Conservation (phyloP, 2,888 invertebrate species). For the Byasa hedistus region DNA sequence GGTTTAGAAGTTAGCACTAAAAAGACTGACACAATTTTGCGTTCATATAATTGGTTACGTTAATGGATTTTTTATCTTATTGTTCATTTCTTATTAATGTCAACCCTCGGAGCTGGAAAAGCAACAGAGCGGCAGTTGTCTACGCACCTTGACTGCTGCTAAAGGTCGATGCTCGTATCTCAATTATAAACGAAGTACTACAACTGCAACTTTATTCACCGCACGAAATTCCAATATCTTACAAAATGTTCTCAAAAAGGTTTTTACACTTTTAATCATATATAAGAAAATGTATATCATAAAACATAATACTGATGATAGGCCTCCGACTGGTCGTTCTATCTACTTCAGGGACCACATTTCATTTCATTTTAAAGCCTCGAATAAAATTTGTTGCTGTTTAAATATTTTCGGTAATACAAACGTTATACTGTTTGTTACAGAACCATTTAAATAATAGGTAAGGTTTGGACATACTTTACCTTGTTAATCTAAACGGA, state of each 20-base stretch:
- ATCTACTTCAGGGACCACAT: too few species aligned
- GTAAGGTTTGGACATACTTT: too few species aligned
- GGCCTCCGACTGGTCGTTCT: too few species aligned
- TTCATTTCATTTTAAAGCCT: too few species aligned
- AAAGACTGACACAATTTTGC: neutral
- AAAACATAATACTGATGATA: neutral
- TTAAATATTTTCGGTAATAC: too few species aligned
- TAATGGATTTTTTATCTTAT: neutral
- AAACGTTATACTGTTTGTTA: too few species aligned
- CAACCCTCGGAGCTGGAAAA: constrained; percentile 23
- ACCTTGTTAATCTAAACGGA: too few species aligned
- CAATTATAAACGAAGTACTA: constrained; percentile 32
- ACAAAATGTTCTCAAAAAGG: neutral
- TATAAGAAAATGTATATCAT: neutral
- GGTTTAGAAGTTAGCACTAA: neutral
- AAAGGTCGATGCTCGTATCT: constrained; percentile 45
- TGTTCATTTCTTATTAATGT: constrained; percentile 6
- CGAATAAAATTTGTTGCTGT: too few species aligned
- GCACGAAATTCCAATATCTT: constrained; percentile 7
- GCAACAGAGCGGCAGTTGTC: constrained; percentile 39
- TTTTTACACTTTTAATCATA: neutral
- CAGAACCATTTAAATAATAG: too few species aligned
- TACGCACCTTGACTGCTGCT: constrained; percentile 44
- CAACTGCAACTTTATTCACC: constrained; percentile 14
- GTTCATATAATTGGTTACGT: neutral